Conservation (phyloP, 2,888 invertebrate genomes). For the Oscheius myriophilus region DNA sequence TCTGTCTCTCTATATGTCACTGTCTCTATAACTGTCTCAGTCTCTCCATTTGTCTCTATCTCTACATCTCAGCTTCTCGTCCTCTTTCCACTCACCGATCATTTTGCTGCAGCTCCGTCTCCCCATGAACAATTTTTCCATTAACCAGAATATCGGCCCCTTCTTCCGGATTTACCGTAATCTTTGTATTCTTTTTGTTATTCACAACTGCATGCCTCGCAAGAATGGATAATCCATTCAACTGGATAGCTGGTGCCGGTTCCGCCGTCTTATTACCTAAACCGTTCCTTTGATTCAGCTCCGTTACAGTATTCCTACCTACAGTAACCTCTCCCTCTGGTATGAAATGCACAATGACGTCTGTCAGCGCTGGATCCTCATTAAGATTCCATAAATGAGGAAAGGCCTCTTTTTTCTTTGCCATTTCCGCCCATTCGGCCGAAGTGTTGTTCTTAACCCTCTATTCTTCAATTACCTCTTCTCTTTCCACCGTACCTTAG, state of each 20-base stretch:
- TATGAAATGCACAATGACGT: constrained; percentile 75
- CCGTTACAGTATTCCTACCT: constrained; percentile 29
- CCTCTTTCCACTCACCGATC: constrained; percentile 72
- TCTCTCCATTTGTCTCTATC: too few relatives aligned
- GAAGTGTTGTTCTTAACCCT: constrained; percentile 34
- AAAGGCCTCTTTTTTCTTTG: constrained; percentile 54
- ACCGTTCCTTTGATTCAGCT: constrained; percentile 52
- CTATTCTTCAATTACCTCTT: not conserved
- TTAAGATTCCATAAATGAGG: constrained; percentile 76
- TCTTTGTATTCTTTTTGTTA: constrained; percentile 67
- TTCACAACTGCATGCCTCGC: constrained; percentile 74
- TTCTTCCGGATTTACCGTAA: constrained; percentile 66
- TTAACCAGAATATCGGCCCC: constrained; percentile 74
- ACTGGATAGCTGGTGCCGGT: constrained; percentile 71
- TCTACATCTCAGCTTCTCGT: too few relatives aligned
- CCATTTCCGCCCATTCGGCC: constrained; percentile 49
- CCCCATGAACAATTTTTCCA: constrained; percentile 73
- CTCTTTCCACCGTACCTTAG: constrained; percentile 42
- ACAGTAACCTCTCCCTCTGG: constrained; percentile 71
- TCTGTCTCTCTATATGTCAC: too few relatives aligned
- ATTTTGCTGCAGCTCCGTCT: constrained; percentile 74
- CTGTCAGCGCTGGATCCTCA: constrained; percentile 75
- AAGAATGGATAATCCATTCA: constrained; percentile 75
- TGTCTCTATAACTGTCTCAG: too few relatives aligned
- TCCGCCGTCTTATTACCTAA: constrained; percentile 70